Evolutionary conservation across 2,797 vertebrate species (phyloP), one percentile per base, ranked within the genome.

Genomic region (Aselliscus stoliczkanus): DNA sequence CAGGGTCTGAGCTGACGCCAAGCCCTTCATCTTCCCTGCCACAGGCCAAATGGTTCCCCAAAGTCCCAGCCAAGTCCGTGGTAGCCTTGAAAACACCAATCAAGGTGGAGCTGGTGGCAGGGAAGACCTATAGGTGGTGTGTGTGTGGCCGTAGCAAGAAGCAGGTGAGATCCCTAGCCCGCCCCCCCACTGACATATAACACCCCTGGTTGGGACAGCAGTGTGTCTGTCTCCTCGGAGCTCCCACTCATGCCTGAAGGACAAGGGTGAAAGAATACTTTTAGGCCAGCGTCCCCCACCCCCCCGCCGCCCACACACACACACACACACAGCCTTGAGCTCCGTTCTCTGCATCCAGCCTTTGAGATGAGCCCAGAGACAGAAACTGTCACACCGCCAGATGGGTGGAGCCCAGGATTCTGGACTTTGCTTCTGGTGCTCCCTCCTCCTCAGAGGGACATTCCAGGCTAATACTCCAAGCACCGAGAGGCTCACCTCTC

Each of bases 121-220:
- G 98, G 5, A 99, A 99, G 93, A 97, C 62, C 2, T 99, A 99
- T 37, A 97, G 98, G 29, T 99, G 99, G 99, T 99, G 99, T 80
- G 97, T 98, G 2, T 99, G 99, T 97, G 99, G 99, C 91, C 98
- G 98, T 97, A 99, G 99, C 98, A 97, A 98, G 90, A 99, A 98
- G 42, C 99, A 99, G 99, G 99, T 99, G 88, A 77, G 8, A n/a
- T 39, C 65, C 6, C 29, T 13, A 2, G 20, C 44, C 21, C 2
- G 21, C 42, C 81, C 34, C 34, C 47, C 47, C 29, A 0, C 0
- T 5, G 75, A 65, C 18, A 29, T 11, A 2, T 14, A 34, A 44
- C 29, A 42, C 20, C 10, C 25, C 11, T 62, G 17, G 11, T 13
- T 73, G 52, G 73, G 39, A 80, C 67, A 81, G 50, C 34, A 18